Evolutionary conservation across 2,797 vertebrate species (phyloP), one percentile per base, ranked within the genome.

Genomic region (Propithecus deckenii): DNA sequence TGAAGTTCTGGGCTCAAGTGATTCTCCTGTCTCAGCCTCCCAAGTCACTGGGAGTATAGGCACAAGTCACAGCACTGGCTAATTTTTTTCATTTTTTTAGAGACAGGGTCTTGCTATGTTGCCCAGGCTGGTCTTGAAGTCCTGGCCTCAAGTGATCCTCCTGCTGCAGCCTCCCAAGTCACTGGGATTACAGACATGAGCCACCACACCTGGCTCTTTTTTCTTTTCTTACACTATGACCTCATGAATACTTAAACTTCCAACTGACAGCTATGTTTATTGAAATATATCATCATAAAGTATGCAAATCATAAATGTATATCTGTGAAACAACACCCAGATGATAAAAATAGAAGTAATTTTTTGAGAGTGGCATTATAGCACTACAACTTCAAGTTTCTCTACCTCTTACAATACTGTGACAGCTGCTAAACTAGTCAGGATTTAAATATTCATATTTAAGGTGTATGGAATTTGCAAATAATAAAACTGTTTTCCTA

Each of bases 381-480:
- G 6, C 71, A 32, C 80, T 89, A 25, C 88, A 17, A 43, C 18
- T 18, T 91, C 59, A 65, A 50, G 35, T 80, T 92, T 20, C 4
- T 84, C 5, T 93, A 52, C 35, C 30, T 17, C 28, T 67, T 67
- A 7, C 52, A 67, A 83, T 78, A 81, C 20, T 75, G 12, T 72
- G 59, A 88, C 50, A 71, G 25, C 48, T 94, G 11, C 72, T 93
- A 72, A 67, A 78, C 41, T 72, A 80, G 46, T 88, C 48, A 86
- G n/a, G 57, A 81, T 69, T 94, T 95, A 94, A 83, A 74, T 90
- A 61, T 85, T 93, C 50, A 15, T 92, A 81, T 90, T 90, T 81
- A 67, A 89, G 17, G 22, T 86, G 1, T 32, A 32, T 61, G 46
- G 89, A 93, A 84, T 72, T 28, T 92, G 5, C 46, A 92, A 43